Percentiles rank a stretch among this genome's conserved stretches.
Conservation (phyloP, 2,888 invertebrate species). For the Masnerella sp. region DNA sequence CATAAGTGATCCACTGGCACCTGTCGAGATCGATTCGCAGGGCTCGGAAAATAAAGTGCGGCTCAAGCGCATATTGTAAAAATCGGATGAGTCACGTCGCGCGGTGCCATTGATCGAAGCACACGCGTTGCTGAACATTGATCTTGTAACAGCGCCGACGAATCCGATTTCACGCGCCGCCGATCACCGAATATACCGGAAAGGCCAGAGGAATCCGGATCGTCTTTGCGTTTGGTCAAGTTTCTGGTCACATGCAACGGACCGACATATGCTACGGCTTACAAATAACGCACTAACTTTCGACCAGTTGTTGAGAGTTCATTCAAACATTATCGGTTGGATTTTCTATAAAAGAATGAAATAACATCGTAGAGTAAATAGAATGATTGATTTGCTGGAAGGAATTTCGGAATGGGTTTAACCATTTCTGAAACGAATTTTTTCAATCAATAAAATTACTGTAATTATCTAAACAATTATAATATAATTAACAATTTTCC, state of each 20-base stretch:
- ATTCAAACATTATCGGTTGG: conserved; percentile 20
- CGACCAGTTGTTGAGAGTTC: conserved; percentile 28
- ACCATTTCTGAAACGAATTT: too few relatives aligned
- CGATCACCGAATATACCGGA: conserved; percentile 57
- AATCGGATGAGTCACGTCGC: conserved; percentile 43
- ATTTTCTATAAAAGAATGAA: conserved; percentile 4
- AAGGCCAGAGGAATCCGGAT: conserved; percentile 52
- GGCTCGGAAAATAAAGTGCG: conserved; percentile 54
- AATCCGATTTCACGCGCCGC: conserved; percentile 72
- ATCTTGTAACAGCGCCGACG: conserved; percentile 66
- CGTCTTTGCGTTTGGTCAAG: conserved; percentile 57
- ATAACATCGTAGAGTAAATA: neutral
- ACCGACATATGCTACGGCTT: conserved; percentile 34
- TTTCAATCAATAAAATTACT: too few relatives aligned
- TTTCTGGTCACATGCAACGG: conserved; percentile 49
- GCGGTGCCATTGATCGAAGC: conserved; percentile 63
- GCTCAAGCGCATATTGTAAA: conserved; percentile 51
- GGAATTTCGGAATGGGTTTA: neutral
- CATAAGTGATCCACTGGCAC: too few relatives aligned
- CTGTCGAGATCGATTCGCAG: conserved; percentile 44
- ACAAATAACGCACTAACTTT: conserved; percentile 26
- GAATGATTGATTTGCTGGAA: conserved; percentile 13
- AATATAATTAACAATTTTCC: too few relatives aligned
- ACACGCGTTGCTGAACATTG: conserved; percentile 65
- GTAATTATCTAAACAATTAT: too few relatives aligned